These are phyloP conservation scores for Oxyscelio sp. DNA, from an alignment of 2,888 invertebrate genomes.

Conservation along the genomic window DNA sequence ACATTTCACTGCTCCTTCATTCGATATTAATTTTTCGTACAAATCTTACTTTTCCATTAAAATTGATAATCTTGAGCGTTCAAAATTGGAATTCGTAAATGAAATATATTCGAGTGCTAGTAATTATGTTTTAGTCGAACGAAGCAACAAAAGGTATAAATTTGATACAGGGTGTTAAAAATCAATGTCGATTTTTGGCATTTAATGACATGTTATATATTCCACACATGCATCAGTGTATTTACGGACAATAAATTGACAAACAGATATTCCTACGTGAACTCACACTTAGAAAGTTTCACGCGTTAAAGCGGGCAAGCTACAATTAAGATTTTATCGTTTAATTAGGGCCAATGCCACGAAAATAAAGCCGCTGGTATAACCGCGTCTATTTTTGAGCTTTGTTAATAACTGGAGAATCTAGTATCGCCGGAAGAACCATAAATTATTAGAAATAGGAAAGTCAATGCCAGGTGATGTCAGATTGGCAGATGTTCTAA, in stretches of 20 bases:
- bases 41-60: too few species aligned
- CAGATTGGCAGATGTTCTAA: constrained; percentile 85
- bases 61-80: too few species aligned
- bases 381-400: constrained; percentile 45
- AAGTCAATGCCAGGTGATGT: constrained; percentile 85
- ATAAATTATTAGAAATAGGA: constrained; percentile 85
- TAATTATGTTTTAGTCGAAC: too few species aligned
- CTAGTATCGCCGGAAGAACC: constrained; percentile 68
- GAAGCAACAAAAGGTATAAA: background rate
- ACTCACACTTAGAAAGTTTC: constrained; percentile 55
- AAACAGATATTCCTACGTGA: constrained; percentile 51
- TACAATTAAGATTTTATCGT: constrained; percentile 85
- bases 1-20: background rate
- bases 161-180: constrained; percentile 7
- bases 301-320: constrained; percentile 77
- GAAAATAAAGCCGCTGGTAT: constrained; percentile 72
- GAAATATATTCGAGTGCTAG: background rate
- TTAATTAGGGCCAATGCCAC: constrained; percentile 82
- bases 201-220: constrained; percentile 72
- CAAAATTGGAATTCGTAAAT: background rate
- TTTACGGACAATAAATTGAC: constrained; percentile 59
- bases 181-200: constrained; percentile 25
- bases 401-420: constrained; percentile 48
- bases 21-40: too few species aligned
- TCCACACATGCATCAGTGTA: constrained; percentile 30